Evolutionary conservation across 2,797 vertebrate genomes (phyloP).

Genomic region (Erpetoichthys calabaricus): DNA sequence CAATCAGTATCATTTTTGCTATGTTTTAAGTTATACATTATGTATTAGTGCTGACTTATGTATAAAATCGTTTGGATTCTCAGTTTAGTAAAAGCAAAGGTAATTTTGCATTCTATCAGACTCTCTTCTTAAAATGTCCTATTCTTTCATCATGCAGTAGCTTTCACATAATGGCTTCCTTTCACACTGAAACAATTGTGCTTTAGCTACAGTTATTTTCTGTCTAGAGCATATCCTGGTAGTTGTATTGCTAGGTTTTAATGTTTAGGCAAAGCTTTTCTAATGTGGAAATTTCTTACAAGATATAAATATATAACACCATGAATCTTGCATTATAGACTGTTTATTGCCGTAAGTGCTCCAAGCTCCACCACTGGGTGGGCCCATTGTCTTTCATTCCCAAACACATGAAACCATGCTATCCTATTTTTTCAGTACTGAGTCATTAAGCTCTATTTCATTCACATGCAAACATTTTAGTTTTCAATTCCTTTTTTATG

Average conservation of each 20-base stretch:
- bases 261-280: background rate
- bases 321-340: background rate
- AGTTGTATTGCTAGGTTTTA: background rate
- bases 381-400: background rate
- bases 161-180: no score
- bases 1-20: no score
- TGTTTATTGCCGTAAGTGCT: background rate
- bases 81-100: no score
- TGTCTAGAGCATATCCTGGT: no score
- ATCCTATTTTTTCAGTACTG: background rate
- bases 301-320: background rate
- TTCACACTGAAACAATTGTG: no score
- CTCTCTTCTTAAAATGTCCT: no score
- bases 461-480: conserved; percentile 9
- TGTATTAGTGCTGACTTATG: no score
- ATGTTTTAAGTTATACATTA: no score
- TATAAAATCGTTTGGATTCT: no score
- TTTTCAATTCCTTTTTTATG: background rate
- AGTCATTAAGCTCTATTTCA: conserved; percentile 10
- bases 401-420: conserved; percentile 6
- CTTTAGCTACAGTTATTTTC: no score
- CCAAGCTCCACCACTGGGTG: conserved; percentile 4
- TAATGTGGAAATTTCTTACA: background rate
- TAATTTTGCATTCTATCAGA: no score
- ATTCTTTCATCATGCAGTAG: no score